Evolutionary conservation across 1,140 invertebrate genomes (phyloP).

Genomic region (Aphaenogaster floridana): DNA sequence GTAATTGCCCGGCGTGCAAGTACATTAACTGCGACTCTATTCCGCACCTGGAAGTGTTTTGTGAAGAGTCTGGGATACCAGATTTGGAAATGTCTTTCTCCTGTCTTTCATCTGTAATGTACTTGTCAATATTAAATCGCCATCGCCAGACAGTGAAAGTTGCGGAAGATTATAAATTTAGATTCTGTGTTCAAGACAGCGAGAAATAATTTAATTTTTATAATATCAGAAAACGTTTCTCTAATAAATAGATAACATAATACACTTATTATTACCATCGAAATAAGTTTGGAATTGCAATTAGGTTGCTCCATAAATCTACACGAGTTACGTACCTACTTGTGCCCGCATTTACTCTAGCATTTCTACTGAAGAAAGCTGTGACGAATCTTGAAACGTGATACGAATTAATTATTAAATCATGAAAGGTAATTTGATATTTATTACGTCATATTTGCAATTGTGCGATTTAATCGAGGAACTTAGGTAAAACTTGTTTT

Average conservation of each 20-base stretch:
- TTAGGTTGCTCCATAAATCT: neutral
- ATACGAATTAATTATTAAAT: neutral
- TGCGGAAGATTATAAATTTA: constrained; percentile 8
- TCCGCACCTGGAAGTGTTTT: neutral
- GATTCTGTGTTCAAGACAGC: neutral
- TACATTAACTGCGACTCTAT: neutral
- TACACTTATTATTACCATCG: neutral
- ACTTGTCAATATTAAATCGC: constrained; percentile 11
- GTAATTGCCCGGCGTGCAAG: constrained; percentile 13
- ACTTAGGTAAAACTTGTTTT: neutral
- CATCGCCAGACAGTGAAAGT: constrained; percentile 9
- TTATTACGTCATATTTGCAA: neutral
- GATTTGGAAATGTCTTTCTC: constrained; percentile 14
- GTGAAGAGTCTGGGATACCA: neutral
- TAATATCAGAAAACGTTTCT: neutral
- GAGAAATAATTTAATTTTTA: neutral
- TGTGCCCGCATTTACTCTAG: neutral
- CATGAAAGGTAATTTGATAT: neutral
- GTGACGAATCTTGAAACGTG: constrained; percentile 2
- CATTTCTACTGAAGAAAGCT: neutral
- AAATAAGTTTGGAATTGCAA: neutral
- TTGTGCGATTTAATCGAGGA: neutral
- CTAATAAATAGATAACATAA: neutral
- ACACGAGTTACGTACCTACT: neutral
- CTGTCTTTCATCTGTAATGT: neutral